Evolutionary conservation across 2,888 invertebrate species (phyloP).

Genomic region (Plutella xylostella): DNA sequence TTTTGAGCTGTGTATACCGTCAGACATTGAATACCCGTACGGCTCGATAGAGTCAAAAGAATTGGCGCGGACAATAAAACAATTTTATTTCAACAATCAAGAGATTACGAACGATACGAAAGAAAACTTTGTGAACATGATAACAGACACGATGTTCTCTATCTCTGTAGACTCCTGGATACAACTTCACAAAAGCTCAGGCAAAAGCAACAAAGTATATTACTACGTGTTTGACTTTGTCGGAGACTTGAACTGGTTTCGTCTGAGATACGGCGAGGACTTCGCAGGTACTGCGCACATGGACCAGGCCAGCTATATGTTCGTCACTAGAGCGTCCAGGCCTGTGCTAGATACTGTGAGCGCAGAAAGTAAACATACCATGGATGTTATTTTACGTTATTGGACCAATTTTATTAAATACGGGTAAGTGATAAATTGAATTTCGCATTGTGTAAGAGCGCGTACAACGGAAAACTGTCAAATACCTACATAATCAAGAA

Average conservation of each 20-base stretch:
- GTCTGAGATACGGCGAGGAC: slow-evolving; percentile 10
- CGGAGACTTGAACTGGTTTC: slow-evolving; percentile 18
- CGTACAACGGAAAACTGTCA: no score
- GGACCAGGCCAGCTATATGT: slow-evolving; percentile 22
- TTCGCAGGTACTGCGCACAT: slow-evolving; percentile 18
- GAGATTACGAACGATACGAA: slow-evolving; percentile 15
- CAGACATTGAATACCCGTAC: slow-evolving; percentile 25
- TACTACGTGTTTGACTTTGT: slow-evolving; percentile 21
- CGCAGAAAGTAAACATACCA: slow-evolving; percentile 14
- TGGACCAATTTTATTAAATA: slow-evolving; percentile 23
- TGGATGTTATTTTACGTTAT: slow-evolving; percentile 17
- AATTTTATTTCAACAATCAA: slow-evolving; percentile 24
- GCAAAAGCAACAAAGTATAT: slow-evolving; percentile 15
- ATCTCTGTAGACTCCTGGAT: slow-evolving; percentile 18
- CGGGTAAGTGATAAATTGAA: slow-evolving; percentile 25
- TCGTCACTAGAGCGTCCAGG: slow-evolving; percentile 18
- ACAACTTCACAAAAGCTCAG: slow-evolving; percentile 11
- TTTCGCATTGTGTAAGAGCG: no score
- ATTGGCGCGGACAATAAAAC: slow-evolving; percentile 21
- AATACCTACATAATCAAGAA: no score
- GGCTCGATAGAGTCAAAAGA: slow-evolving; percentile 18
- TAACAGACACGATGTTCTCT: slow-evolving; percentile 21
- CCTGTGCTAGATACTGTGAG: slow-evolving; percentile 13
- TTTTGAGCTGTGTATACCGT: slow-evolving; percentile 24
- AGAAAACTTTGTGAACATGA: slow-evolving; percentile 15